These are phyloP conservation scores for Nebria salina DNA, from an alignment of 2,888 invertebrate genomes.

Conservation along the genomic window DNA sequence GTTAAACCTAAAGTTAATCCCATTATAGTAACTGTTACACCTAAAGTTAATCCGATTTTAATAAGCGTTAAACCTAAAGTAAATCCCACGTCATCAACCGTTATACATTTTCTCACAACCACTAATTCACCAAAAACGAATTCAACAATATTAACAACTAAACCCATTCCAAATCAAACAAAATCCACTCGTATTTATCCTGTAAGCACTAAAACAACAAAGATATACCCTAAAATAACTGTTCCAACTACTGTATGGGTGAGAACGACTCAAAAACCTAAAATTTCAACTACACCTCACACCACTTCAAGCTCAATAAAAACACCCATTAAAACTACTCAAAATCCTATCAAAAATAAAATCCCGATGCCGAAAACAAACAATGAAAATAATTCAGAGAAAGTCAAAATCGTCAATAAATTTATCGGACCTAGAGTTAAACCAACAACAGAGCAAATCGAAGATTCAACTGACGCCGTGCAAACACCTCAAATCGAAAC, in stretches of 20 bases:
- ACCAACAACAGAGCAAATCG: constrained; percentile 29
- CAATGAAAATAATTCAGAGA: neutral
- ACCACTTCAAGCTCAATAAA: constrained; percentile 32
- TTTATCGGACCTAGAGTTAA: constrained; percentile 5
- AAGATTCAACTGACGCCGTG: constrained; percentile 2
- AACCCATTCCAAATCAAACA: neutral
- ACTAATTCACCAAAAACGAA: neutral
- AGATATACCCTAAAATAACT: neutral
- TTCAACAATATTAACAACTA: neutral
- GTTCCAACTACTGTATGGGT: neutral
- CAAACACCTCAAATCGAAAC: constrained; percentile 29
- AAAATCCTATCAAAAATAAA: neutral
- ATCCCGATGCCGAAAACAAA: neutral
- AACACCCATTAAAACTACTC: constrained; percentile 36
- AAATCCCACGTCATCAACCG: neutral
- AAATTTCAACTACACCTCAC: neutral
- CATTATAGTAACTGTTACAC: neutral
- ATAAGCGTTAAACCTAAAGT: neutral
- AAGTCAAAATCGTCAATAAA: neutral
- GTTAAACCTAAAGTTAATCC: neutral
- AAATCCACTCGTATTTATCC: neutral
- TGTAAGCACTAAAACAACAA: neutral
- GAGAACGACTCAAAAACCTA: constrained; percentile 48
- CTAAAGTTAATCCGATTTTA: neutral
- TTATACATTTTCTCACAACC: neutral